Conservation (phyloP, 2,888 invertebrate genomes). For the Dryobota labecula region DNA sequence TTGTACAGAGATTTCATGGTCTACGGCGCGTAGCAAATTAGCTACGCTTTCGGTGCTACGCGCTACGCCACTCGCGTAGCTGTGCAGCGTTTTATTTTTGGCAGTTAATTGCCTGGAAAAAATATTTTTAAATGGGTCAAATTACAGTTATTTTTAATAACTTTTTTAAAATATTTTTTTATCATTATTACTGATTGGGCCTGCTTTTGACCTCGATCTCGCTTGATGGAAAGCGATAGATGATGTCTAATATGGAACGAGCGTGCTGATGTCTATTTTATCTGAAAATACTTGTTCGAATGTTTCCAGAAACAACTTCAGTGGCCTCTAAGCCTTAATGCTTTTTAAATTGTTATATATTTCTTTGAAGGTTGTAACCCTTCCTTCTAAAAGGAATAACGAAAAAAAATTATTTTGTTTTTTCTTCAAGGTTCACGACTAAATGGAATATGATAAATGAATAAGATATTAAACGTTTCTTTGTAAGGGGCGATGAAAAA, state of each 20-base stretch:
- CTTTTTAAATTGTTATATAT: slow-evolving; percentile 39
- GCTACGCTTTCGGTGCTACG: slow-evolving; percentile 68
- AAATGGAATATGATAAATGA: slow-evolving; percentile 54
- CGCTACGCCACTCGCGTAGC: slow-evolving; percentile 59
- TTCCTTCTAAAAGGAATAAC: slow-evolving; percentile 3
- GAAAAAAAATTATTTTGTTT: slow-evolving; percentile 1
- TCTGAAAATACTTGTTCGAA: neutral
- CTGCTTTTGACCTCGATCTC: no score
- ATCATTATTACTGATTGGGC: no score
- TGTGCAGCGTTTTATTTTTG: slow-evolving; percentile 25
- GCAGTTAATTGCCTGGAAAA: neutral
- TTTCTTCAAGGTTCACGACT: slow-evolving; percentile 24
- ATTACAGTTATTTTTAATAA: neutral
- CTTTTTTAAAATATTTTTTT: no score
- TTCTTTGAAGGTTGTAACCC: slow-evolving; percentile 10
- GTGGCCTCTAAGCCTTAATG: slow-evolving; percentile 16
- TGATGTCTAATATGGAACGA: no score
- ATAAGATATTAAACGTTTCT: slow-evolving; percentile 49
- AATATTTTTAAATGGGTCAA: neutral
- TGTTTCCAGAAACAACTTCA: slow-evolving; percentile 10
- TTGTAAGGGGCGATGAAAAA: slow-evolving; percentile 28
- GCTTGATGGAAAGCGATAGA: no score
- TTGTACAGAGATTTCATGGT: slow-evolving; percentile 63
- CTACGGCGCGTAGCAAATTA: slow-evolving; percentile 73
- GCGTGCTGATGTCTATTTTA: neutral